These are phyloP conservation scores for Taphrorychus bicolor DNA, from an alignment of 2,888 invertebrate genomes.

Conservation along the genomic window DNA sequence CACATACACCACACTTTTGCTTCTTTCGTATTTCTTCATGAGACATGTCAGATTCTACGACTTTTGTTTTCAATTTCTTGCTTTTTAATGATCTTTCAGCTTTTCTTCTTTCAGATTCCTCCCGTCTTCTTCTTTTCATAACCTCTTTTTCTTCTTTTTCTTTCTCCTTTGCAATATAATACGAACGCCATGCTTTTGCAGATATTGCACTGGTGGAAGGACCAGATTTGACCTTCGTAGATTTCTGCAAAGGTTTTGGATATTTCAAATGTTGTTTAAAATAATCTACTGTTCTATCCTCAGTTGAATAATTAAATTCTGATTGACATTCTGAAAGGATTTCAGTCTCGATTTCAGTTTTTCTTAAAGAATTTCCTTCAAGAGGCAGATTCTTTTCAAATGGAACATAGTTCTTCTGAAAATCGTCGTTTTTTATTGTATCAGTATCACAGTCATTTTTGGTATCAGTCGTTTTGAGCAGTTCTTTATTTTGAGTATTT, in stretches of 20 bases:
- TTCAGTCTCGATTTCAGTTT: too few species aligned
- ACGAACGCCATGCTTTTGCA: conserved; percentile 18
- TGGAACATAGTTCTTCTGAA: too few species aligned
- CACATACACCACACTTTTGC: too few species aligned
- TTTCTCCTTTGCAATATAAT: conserved; percentile 11
- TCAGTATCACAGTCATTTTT: background rate
- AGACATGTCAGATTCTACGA: too few species aligned
- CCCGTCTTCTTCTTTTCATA: conserved; percentile 10
- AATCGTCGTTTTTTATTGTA: background rate
- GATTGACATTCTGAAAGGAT: too few species aligned
- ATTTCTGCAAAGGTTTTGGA: conserved; percentile 21
- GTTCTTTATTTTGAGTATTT: background rate
- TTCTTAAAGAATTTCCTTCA: background rate
- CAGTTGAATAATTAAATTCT: too few species aligned
- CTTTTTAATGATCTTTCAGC: conserved; percentile 10
- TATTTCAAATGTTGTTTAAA: conserved; percentile 20
- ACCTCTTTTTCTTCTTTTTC: conserved; percentile 21
- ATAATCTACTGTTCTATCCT: background rate
- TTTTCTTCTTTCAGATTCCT: conserved; percentile 10
- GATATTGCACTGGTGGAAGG: conserved; percentile 22
- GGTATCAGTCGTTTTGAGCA: too few species aligned
- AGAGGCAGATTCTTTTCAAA: background rate
- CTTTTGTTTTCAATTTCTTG: conserved; percentile 6
- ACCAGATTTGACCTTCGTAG: conserved; percentile 18
- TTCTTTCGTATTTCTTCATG: too few species aligned